These are phyloP conservation scores for Octodon degus DNA, from an alignment of 2,113 vertebrate species.

Conservation along the genomic window DNA sequence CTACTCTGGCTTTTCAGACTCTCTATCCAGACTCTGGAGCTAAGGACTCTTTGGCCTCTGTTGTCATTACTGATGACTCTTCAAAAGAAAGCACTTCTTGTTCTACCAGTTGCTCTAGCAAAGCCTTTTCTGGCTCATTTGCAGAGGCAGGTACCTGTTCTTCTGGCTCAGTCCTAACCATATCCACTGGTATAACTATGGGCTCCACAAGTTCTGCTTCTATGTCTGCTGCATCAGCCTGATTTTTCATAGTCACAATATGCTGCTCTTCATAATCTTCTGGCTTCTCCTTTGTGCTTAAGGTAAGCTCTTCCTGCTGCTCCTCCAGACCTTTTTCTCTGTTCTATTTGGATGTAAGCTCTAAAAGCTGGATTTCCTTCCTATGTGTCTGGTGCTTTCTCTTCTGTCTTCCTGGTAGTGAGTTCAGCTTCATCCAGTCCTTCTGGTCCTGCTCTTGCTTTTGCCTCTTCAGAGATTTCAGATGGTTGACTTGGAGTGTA, in stretches of 20 bases:
- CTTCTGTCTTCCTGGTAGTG: slow-evolving; percentile 62
- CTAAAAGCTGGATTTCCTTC: slow-evolving; percentile 66
- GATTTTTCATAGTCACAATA: slow-evolving; percentile 40
- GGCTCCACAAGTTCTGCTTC: slow-evolving; percentile 67
- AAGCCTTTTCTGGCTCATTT: slow-evolving; percentile 70
- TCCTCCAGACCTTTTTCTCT: slow-evolving; percentile 72
- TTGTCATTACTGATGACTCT: slow-evolving; percentile 10
- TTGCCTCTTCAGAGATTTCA: slow-evolving; percentile 63
- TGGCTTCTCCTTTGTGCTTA: slow-evolving; percentile 80
- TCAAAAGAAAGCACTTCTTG: slow-evolving; percentile 58
- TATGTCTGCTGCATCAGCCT: slow-evolving; percentile 44
- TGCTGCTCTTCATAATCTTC: slow-evolving; percentile 62
- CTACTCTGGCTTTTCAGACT: slow-evolving; percentile 62
- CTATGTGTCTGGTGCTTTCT: slow-evolving; percentile 48
- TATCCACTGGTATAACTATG: slow-evolving; percentile 48
- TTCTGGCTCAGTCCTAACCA: slow-evolving; percentile 78
- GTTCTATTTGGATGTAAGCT: slow-evolving; percentile 50
- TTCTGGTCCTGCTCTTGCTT: slow-evolving; percentile 63
- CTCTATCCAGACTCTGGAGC: slow-evolving; percentile 51
- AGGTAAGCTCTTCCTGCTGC: slow-evolving; percentile 68
- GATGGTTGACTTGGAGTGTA: slow-evolving; percentile 63
- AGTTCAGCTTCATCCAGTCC: slow-evolving; percentile 55
- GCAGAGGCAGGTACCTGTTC: slow-evolving; percentile 71
- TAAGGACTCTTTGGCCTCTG: slow-evolving; percentile 39
- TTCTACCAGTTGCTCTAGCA: slow-evolving; percentile 68